These are phyloP conservation scores for Epinotia nisella DNA, from an alignment of 2,888 invertebrate genomes.

Conservation along the genomic window DNA sequence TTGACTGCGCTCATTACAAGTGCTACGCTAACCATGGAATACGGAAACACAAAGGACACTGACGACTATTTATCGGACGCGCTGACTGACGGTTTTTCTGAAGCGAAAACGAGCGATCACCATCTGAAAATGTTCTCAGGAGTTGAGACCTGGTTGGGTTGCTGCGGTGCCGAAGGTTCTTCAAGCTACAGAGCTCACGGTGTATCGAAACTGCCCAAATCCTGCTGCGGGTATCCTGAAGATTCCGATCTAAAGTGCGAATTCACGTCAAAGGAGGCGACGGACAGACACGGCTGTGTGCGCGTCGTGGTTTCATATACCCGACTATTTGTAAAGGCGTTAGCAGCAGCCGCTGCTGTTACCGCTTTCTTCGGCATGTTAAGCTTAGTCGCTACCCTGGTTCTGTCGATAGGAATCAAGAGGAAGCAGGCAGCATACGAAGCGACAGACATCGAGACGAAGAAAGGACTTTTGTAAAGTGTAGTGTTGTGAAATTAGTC, in stretches of 20 bases:
- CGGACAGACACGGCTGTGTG: constrained; percentile 33
- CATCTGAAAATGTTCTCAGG: constrained; percentile 14
- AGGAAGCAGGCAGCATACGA: constrained; percentile 31
- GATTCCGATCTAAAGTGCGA: constrained; percentile 10
- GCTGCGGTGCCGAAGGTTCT: constrained; percentile 32
- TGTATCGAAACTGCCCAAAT: constrained; percentile 3
- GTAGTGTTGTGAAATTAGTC: constrained; percentile 14
- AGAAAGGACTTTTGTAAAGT: constrained; percentile 42
- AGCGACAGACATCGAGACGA: constrained; percentile 40
- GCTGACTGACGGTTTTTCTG: constrained; percentile 30
- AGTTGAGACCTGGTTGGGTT: constrained; percentile 33
- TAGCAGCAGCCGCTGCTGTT: constrained; percentile 20
- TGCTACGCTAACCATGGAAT: constrained; percentile 16
- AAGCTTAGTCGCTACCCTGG: constrained; percentile 29
- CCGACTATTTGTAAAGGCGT: neutral
- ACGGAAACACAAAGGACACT: constrained; percentile 9
- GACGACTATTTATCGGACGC: constrained; percentile 31
- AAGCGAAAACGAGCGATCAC: constrained; percentile 16
- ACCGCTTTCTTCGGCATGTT: constrained; percentile 31
- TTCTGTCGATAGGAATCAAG: constrained; percentile 17
- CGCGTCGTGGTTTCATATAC: constrained; percentile 24
- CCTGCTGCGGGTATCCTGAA: constrained; percentile 31
- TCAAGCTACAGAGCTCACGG: constrained; percentile 24
- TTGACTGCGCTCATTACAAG: constrained; percentile 11
- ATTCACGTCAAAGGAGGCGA: constrained; percentile 30